Conservation (phyloP, 2,888 invertebrate species). For the Zele albiditarsus region DNA sequence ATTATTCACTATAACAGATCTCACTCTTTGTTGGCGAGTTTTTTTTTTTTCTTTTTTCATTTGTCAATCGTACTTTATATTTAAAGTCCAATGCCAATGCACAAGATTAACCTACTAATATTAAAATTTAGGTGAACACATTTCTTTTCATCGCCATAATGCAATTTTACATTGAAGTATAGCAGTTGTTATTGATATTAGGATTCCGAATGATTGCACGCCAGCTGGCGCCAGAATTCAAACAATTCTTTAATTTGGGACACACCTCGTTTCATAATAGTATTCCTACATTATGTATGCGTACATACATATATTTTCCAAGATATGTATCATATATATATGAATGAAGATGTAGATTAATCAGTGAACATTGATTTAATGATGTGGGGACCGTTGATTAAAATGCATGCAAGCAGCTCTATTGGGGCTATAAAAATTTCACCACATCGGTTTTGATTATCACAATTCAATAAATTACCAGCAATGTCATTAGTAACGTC, state of each 20-base stretch:
- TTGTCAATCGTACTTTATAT: too few species aligned
- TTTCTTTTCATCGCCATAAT: background rate
- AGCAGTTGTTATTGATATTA: too few species aligned
- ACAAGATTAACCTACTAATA: too few species aligned
- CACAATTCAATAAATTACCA: too few species aligned
- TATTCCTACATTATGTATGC: slow-evolving; percentile 1
- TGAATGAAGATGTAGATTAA: background rate
- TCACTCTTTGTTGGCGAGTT: background rate
- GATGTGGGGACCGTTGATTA: background rate
- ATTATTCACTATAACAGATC: background rate
- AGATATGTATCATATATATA: too few species aligned
- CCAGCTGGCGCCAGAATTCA: slow-evolving; percentile 9
- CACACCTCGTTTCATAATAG: slow-evolving; percentile 31
- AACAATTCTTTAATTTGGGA: slow-evolving; percentile 35
- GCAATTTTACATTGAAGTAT: too few species aligned
- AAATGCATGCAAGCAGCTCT: background rate
- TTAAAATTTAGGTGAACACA: background rate
- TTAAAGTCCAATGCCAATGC: too few species aligned
- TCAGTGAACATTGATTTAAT: slow-evolving; percentile 25
- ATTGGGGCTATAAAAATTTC: background rate
- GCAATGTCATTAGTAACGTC: too few species aligned
- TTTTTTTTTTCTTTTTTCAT: background rate
- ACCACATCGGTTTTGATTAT: too few species aligned
- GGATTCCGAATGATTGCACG: background rate
- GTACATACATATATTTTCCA: too few species aligned